phyloP scores from a whole-genome alignment of 2,113 vertebrate genomes.

The Brachionichthys hirsutus region DNA sequence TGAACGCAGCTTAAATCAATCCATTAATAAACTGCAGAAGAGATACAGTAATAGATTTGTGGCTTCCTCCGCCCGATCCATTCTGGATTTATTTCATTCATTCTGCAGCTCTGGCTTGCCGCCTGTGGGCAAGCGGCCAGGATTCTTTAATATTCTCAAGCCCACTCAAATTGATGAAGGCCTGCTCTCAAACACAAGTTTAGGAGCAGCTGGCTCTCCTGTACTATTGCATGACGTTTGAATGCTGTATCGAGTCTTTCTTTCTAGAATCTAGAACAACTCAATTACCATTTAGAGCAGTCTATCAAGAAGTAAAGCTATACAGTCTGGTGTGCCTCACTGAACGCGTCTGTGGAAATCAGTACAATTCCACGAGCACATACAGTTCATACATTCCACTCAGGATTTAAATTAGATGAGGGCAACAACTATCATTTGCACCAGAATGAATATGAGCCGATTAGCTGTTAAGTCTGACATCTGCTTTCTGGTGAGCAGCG shows the following conservation, averaged over 20 bases:
- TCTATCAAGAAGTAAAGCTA: background rate
- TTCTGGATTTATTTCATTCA: background rate
- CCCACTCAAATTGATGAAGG: conserved; percentile 3
- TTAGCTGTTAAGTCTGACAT: too few relatives aligned
- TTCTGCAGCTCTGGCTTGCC: conserved; percentile 7
- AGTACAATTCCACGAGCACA: too few relatives aligned
- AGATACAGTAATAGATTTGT: too few relatives aligned
- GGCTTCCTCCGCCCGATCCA: too few relatives aligned
- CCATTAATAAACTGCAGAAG: too few relatives aligned
- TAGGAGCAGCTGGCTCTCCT: background rate
- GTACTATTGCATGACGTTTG: conserved; percentile 2
- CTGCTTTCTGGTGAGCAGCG: conserved; percentile 6
- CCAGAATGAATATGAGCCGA: too few relatives aligned
- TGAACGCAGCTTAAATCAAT: too few relatives aligned
- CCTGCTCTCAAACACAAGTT: conserved; percentile 3
- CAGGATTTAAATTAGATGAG: conserved; percentile 23
- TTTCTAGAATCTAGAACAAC: background rate
- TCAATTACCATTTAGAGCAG: background rate
- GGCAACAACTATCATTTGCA: conserved; percentile 6
- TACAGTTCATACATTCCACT: conserved; percentile 4
- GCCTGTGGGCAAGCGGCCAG: conserved; percentile 17
- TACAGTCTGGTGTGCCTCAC: background rate
- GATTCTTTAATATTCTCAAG: conserved; percentile 35
- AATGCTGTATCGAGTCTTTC: background rate
- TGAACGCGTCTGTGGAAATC: background rate